These are phyloP conservation scores for Cyprinella venusta DNA, from an alignment of 2,797 vertebrate species.

Conservation along the genomic window DNA sequence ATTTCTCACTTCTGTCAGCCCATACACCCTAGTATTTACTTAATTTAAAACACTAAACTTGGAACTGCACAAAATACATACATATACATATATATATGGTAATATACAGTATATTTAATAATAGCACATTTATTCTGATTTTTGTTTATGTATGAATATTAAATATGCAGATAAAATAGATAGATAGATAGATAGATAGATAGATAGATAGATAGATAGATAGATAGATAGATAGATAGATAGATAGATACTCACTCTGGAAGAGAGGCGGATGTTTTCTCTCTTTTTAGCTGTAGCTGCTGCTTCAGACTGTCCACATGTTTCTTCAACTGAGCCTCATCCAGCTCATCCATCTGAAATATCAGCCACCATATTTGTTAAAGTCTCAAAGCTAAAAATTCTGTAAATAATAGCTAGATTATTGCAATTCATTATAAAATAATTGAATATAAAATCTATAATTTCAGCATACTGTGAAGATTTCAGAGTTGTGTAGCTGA, in stretches of 20 bases:
- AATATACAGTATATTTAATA: not conserved
- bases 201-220: slow-evolving; percentile 45
- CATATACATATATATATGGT: not conserved
- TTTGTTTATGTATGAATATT: not conserved
- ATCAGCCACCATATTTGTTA: not conserved
- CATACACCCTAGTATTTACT: not conserved
- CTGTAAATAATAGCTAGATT: not conserved
- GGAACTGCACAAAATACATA: not conserved
- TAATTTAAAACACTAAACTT: not conserved
- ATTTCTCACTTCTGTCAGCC: not conserved
- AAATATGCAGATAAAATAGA: not conserved
- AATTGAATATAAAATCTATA: not conserved
- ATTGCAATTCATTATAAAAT: not conserved
- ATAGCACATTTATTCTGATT: not conserved
- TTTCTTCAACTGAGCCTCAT: slow-evolving; percentile 91
- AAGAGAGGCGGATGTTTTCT: slow-evolving; percentile 92
- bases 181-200: not conserved
- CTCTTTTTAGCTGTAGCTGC: slow-evolving; percentile 91
- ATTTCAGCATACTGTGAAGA: slow-evolving; percentile 9
- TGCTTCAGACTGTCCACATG: slow-evolving; percentile 95
- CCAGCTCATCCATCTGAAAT: slow-evolving; percentile 89
- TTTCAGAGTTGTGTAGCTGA: not conserved
- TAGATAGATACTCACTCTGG: slow-evolving; percentile 85
- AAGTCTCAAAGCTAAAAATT: not conserved
- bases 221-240: not conserved